These are phyloP conservation scores for Apamea crenata DNA, from an alignment of 2,888 invertebrate species.

Conservation along the genomic window DNA sequence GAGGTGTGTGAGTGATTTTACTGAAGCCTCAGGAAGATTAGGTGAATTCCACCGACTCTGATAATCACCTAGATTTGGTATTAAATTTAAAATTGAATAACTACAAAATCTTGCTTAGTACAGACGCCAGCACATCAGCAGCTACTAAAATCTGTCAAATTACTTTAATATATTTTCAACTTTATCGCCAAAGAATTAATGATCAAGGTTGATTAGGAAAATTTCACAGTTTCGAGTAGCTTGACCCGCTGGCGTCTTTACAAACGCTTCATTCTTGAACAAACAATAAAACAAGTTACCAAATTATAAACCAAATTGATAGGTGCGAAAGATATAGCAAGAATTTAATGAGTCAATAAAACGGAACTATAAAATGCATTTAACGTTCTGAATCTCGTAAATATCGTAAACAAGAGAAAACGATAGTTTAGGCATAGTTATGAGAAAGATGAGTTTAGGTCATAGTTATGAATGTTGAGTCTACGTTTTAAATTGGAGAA, in stretches of 20 bases:
- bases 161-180: too few relatives aligned
- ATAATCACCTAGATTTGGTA: not conserved
- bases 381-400: constrained; percentile 28
- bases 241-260: not conserved
- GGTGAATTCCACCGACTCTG: not conserved
- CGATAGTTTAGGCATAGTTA: constrained; percentile 20
- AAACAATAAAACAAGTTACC: constrained; percentile 17
- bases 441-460: not conserved
- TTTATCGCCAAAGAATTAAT: too few relatives aligned
- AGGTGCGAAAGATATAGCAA: constrained; percentile 5
- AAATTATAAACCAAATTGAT: constrained; percentile 24
- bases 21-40: not conserved
- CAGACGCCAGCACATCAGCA: too few relatives aligned
- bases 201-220: too few relatives aligned
- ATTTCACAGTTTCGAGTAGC: too few relatives aligned
- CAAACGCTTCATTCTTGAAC: not conserved
- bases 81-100: not conserved
- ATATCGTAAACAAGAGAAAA: constrained; percentile 52
- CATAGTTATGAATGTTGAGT: constrained; percentile 25
- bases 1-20: not conserved
- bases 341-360: constrained; percentile 41
- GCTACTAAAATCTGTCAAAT: too few relatives aligned
- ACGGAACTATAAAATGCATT: constrained; percentile 42
- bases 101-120: not conserved
- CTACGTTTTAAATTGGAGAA: constrained; percentile 47